Base-by-base conservation (phyloP, 2,797 vertebrate species). In the Cirrhinus mrigala region DNA sequence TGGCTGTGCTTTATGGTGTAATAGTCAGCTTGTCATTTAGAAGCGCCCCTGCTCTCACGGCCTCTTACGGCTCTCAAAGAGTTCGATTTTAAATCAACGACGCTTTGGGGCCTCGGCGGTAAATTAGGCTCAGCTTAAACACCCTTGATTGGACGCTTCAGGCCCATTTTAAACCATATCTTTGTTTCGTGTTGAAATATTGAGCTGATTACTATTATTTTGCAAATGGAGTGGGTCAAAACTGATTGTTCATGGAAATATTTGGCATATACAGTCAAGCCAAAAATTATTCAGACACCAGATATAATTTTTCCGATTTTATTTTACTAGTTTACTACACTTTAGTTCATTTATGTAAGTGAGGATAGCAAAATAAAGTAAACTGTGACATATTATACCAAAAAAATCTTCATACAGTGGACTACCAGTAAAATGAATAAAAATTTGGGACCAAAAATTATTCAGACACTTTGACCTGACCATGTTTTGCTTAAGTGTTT, bases 1-100 rank as follows among this genome's bases (percentile, higher is more conserved):
- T 89, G 93, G 86, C 58, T 86, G 52, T 86, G 87, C 87, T 86
- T 89, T 89, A 88, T 86, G 83, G 87, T 52, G 27, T 86, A 88
- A 88, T 89, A 81, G 86, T 88, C 86, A 88, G 89, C 91, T 90
- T 93, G 92, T 90, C 92, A 91, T 85, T 90, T 88, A 83, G 88
- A 78, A 81, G 85, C 68, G 86, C 90, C 89, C 73, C 88, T 87
- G 27, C 74, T 91, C 54, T 90, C 83, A 86, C 44, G 79, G 78
- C 87, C 77, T 76, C 82, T 68, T 80, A 90, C 77, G 84, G 77
- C 90, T 87, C 60, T 76, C 81, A 56, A 83, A 87, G 78, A 87
- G 87, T 88, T 84, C 82, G 86, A 87, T 92, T 90, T 87, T 88
- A 92, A 92, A 92, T 93, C 90, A 40, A 89, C 81, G 69, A 83